A percentile compares a stretch with the other conserved stretches of the same genome.
phyloP scores from a whole-genome alignment of 2,888 invertebrate genomes.

The Phoronis australis region DNA sequence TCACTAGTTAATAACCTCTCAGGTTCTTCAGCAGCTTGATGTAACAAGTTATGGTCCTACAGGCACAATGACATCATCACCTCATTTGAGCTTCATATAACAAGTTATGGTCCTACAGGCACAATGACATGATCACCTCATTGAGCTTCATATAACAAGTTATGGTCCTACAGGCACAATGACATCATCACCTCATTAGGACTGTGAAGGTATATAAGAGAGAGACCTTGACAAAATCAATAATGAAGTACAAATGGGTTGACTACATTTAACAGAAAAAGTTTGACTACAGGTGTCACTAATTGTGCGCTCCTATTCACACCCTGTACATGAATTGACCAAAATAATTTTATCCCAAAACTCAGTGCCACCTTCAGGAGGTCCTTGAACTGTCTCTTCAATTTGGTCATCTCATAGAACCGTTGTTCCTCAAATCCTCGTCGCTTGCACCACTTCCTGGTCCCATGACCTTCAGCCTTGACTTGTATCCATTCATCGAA shows the following conservation, averaged over 20 bases:
- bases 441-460: constrained; percentile 77
- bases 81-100: not conserved
- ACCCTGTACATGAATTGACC: no score
- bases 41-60: not conserved
- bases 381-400: constrained; percentile 81
- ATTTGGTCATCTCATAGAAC: constrained; percentile 91
- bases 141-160: not conserved
- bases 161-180: not conserved
- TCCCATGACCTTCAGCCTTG: constrained; percentile 47
- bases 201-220: no score
- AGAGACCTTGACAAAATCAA: not conserved
- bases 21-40: constrained; percentile 13
- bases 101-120: not conserved
- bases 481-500: constrained; percentile 81
- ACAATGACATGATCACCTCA: not conserved
- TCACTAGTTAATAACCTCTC: constrained; percentile 45
- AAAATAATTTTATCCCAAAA: no score
- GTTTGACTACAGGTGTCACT: no score
- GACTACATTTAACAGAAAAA: no score
- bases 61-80: not conserved
- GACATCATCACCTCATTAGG: no score
- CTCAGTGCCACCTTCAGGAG: constrained; percentile 71
- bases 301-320: no score
- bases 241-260: not conserved
- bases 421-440: constrained; percentile 93